Percentiles rank a stretch among this genome's conserved stretches.
Conservation (phyloP, 1,140 invertebrate species). For the Nymphalis io region DNA sequence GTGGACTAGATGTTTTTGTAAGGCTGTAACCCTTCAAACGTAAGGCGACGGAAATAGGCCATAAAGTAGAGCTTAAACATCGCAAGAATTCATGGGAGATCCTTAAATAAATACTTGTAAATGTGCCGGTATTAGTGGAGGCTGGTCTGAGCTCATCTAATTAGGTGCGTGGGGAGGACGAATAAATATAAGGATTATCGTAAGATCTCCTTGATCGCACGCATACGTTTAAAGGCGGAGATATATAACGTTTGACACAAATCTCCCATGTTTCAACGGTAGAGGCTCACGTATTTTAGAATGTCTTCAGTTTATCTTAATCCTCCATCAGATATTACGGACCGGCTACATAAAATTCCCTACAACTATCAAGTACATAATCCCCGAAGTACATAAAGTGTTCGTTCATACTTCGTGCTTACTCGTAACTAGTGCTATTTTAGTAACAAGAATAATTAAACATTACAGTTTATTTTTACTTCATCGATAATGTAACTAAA, state of each 20-base stretch:
- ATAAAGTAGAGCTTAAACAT: constrained; percentile 51
- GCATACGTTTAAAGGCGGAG: constrained; percentile 31
- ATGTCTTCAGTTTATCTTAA: constrained; percentile 14
- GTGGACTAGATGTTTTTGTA: constrained; percentile 36
- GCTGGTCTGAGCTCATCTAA: constrained; percentile 51
- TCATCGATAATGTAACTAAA: neutral
- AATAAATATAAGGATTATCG: constrained; percentile 73
- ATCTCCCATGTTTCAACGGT: constrained; percentile 17
- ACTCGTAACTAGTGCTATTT: constrained; percentile 8
- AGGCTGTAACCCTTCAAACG: constrained; percentile 37
- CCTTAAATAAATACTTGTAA: constrained; percentile 59
- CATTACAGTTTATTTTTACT: neutral
- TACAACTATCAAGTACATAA: constrained; percentile 14
- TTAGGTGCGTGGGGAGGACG: constrained; percentile 50
- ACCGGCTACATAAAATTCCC: constrained; percentile 20
- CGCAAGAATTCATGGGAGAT: constrained; percentile 44
- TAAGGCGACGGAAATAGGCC: constrained; percentile 47
- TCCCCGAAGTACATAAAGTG: constrained; percentile 24
- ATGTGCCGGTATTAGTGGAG: constrained; percentile 51
- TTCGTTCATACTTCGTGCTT: constrained; percentile 20
- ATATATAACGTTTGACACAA: constrained; percentile 17
- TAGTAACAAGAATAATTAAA: neutral
- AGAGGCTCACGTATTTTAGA: constrained; percentile 16
- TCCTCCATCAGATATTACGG: constrained; percentile 23
- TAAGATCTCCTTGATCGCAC: constrained; percentile 53